Conservation (phyloP, 2,113 vertebrate genomes). For the Mionectes macconnelli region DNA sequence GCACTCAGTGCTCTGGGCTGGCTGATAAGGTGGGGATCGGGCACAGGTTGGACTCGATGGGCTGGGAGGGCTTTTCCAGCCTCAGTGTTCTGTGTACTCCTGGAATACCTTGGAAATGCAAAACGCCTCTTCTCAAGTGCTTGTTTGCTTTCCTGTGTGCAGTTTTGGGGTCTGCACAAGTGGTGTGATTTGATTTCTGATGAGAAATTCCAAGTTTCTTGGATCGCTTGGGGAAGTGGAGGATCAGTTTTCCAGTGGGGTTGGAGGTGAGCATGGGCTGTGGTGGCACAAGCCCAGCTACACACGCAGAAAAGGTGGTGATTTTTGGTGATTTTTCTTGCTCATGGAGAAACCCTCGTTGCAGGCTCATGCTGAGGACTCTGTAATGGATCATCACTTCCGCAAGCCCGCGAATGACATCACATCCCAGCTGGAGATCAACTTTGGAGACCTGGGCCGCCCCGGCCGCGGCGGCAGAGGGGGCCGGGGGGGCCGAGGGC, state of each 20-base stretch:
- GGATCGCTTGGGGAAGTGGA: accelerated
- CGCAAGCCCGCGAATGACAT: constrained; percentile 98
- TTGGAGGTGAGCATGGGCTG: not conserved
- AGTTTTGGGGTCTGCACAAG: not conserved
- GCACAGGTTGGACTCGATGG: not conserved
- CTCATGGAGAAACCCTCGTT: not conserved
- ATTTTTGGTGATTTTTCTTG: accelerated
- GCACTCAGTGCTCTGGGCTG: not conserved
- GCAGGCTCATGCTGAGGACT: constrained; percentile 84
- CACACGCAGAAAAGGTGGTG: accelerated
- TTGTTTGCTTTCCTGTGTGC: not conserved
- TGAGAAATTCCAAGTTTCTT: accelerated
- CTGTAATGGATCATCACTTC: constrained; percentile 93
- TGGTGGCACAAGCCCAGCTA: not conserved
- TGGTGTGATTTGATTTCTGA: not conserved
- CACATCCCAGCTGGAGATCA: constrained; percentile 98
- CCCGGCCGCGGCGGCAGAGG: constrained; percentile 93
- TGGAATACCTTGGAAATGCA: accelerated
- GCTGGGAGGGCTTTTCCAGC: not conserved
- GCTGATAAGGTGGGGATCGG: not conserved
- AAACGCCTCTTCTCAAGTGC: not conserved
- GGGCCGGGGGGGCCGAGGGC: constrained; percentile 88
- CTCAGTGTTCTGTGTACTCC: not conserved
- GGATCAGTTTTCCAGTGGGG: accelerated
- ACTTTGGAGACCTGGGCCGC: constrained; percentile 96